These are phyloP conservation scores for Apamea anceps DNA, from an alignment of 2,888 invertebrate species.

Conservation along the genomic window DNA sequence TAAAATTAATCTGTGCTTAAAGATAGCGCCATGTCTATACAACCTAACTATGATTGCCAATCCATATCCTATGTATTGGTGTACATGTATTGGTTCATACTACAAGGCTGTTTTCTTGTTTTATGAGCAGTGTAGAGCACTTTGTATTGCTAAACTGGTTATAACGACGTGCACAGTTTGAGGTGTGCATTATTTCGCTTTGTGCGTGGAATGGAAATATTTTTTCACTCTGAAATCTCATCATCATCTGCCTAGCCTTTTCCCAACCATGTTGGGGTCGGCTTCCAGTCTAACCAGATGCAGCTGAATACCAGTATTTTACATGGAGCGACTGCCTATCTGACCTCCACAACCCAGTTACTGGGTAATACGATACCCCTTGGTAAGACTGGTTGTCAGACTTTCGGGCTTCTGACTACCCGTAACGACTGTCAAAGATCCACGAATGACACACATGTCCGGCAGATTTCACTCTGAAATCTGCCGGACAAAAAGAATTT, in stretches of 20 bases:
- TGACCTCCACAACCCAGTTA: no score
- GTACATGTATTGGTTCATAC: not conserved
- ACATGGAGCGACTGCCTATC: no score
- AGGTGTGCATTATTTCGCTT: slow-evolving; percentile 1
- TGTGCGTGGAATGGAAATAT: slow-evolving; percentile 5
- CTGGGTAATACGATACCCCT: no score
- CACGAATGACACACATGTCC: no score
- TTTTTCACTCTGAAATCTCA: not conserved
- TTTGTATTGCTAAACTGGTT: slow-evolving; percentile 8
- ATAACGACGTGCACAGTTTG: slow-evolving; percentile 23
- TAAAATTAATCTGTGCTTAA: no score
- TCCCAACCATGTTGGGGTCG: no score
- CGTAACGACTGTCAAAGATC: no score
- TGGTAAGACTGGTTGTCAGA: no score
- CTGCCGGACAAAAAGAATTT: not conserved
- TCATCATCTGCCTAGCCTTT: no score
- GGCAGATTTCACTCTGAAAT: not conserved
- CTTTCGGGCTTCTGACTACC: no score
- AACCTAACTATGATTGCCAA: not conserved
- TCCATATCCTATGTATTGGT: not conserved
- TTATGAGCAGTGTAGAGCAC: slow-evolving; percentile 13
- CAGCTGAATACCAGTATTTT: no score
- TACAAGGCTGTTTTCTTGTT: slow-evolving; percentile 1
- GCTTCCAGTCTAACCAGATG: no score
- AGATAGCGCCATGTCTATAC: not conserved